Evolutionary conservation across 2,113 vertebrate genomes (phyloP).

Genomic region (Pachypanchax playfairii): DNA sequence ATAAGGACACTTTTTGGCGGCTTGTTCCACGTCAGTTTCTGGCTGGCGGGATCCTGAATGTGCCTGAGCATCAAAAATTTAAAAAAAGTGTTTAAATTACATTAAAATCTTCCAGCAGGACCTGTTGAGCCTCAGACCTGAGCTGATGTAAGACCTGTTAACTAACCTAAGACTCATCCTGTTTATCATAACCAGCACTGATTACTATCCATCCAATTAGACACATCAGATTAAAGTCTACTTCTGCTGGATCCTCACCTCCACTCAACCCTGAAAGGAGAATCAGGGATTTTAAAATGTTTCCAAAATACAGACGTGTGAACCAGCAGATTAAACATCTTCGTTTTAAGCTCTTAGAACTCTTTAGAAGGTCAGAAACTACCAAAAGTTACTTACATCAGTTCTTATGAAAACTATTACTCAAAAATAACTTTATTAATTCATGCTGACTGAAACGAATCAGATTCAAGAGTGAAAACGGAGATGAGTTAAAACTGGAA

Average conservation of each 20-base stretch:
- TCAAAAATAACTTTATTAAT: neutral
- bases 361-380: neutral
- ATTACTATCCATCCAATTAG: conserved; percentile 38
- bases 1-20: conserved; percentile 97
- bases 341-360: neutral
- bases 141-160: conserved; percentile 13
- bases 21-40: conserved; percentile 97
- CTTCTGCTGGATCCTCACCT: conserved; percentile 1
- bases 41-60: conserved; percentile 97
- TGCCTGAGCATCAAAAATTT: conserved; percentile 82
- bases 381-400: too few relatives aligned
- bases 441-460: neutral
- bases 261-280: neutral
- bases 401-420: neutral
- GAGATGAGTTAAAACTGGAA: neutral
- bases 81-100: neutral
- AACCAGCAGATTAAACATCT: too few relatives aligned
- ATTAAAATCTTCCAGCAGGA: too few relatives aligned
- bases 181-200: too few relatives aligned
- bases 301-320: neutral
- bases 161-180: conserved; percentile 1
- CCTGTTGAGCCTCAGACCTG: neutral
- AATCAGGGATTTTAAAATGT: neutral
- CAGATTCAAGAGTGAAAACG: neutral
- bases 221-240: conserved; percentile 22